Evolutionary conservation across 2,113 vertebrate genomes (phyloP).

Genomic region (Axis porcinus): DNA sequence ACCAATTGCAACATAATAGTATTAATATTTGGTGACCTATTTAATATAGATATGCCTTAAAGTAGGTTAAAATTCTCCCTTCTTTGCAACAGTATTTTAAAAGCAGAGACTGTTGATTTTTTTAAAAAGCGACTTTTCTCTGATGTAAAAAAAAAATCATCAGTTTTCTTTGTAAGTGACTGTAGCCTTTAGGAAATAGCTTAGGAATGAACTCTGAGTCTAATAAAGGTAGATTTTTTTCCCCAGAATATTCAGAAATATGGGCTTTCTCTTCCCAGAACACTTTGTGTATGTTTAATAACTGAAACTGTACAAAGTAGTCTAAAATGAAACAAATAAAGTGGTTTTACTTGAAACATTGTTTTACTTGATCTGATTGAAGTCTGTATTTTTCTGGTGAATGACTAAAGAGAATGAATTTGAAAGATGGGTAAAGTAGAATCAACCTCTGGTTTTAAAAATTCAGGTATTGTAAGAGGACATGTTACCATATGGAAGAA

Average conservation of each 20-base stretch:
- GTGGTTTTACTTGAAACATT: not conserved
- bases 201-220: not conserved
- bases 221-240: not conserved
- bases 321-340: not conserved
- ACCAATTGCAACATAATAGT: slow-evolving; percentile 60
- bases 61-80: slow-evolving; percentile 31
- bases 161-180: not conserved
- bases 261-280: not conserved
- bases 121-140: not conserved
- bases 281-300: not conserved
- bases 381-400: not conserved
- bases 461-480: not conserved
- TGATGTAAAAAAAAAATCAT: not conserved
- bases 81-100: not conserved
- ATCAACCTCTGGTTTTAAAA: not conserved
- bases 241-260: not conserved
- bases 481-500: not conserved
- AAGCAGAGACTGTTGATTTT: not conserved
- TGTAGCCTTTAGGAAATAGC: not conserved
- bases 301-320: not conserved
- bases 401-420: not conserved
- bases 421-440: not conserved
- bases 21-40: slow-evolving; percentile 60
- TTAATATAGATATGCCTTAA: slow-evolving; percentile 9
- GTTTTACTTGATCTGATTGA: not conserved